Evolutionary conservation across 1,140 invertebrate species (phyloP), one percentile per base, ranked within the genome.

Genomic region (Hyles vespertilio): DNA sequence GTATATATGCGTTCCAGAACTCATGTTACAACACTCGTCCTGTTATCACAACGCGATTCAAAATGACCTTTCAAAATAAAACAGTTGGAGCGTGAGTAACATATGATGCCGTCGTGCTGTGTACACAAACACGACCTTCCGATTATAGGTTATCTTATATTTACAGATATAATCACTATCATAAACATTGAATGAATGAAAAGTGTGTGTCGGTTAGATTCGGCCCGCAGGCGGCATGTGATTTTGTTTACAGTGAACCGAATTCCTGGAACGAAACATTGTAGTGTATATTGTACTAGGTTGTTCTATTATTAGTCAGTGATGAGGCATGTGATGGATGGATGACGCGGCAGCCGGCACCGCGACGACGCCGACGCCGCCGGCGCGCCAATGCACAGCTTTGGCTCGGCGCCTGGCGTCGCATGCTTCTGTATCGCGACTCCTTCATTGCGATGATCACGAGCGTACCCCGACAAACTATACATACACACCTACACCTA

Each of bases 331-430:
- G 67, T 79, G 81, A 84, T 82, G 73, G 82, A 84, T 83, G 72
- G 67, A 79, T 87, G 84, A 87, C 84, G 84, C 72, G 81, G 72
- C 82, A 80, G 81, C 82, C 72, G 81, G 72, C 82, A 80, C 83
- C 82, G 77, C 71, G 54, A 34, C 54, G 54, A 11, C 51, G 66
- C 58, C 58, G 59, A 64, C 54, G 56, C 54, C 48, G 52, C 47
- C 70, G 69, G 57, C 69, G 63, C 77, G 72, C 57, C 74, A 64
- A 59, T 72, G 66, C 77, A 74, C 59, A 72, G 69, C 63, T 67
- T 78, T 84, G 79, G 81, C 80, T 64, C 76, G 75, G 70, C 77
- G 79, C 81, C 79, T 70, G 72, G 67, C 71, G 54, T 34, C 63
- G 59, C 58, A 43, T 58, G 51, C 22, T 33, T 51, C 50, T 58